A percentile compares a stretch with the other conserved stretches of the same genome.
Conservation (phyloP, 1,140 invertebrate genomes). For the Drosophila nebulosa region DNA sequence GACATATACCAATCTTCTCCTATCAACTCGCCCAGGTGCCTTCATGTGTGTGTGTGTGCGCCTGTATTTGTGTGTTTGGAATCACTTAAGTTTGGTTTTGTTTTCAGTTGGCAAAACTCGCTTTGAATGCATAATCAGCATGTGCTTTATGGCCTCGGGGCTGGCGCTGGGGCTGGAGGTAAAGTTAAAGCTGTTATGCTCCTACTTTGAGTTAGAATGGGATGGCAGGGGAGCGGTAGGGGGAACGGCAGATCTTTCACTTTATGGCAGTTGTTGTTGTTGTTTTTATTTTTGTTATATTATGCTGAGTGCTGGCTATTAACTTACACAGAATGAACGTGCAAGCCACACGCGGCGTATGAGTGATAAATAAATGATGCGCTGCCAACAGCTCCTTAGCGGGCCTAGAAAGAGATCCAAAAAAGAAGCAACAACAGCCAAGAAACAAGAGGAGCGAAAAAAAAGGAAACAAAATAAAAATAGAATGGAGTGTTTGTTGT, state of each 20-base stretch:
- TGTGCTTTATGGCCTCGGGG: slow-evolving; percentile 32
- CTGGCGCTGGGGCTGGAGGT: neutral
- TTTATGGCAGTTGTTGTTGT: slow-evolving; percentile 16
- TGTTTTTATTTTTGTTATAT: slow-evolving; percentile 50
- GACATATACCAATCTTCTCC: neutral
- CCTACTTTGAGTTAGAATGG: neutral
- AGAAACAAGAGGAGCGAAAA: neutral
- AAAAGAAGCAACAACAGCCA: neutral
- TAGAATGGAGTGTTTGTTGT: slow-evolving; percentile 3
- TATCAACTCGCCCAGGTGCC: neutral
- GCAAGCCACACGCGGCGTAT: slow-evolving; percentile 48
- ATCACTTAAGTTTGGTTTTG: slow-evolving; percentile 69
- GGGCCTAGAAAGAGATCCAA: slow-evolving; percentile 10
- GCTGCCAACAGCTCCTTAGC: slow-evolving; percentile 24
- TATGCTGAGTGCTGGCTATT: slow-evolving; percentile 65
- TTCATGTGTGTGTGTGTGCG: neutral
- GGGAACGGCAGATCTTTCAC: neutral
- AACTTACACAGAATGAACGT: slow-evolving; percentile 61
- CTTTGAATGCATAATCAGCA: slow-evolving; percentile 62
- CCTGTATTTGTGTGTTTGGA: slow-evolving; percentile 41
- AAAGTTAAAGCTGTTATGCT: neutral
- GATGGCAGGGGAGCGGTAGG: neutral
- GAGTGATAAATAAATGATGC: slow-evolving; percentile 62
- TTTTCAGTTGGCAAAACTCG: slow-evolving; percentile 62
- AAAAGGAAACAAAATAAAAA: neutral